Evolutionary conservation across 1,140 invertebrate genomes (phyloP).

Genomic region (Diuraphis noxia): DNA sequence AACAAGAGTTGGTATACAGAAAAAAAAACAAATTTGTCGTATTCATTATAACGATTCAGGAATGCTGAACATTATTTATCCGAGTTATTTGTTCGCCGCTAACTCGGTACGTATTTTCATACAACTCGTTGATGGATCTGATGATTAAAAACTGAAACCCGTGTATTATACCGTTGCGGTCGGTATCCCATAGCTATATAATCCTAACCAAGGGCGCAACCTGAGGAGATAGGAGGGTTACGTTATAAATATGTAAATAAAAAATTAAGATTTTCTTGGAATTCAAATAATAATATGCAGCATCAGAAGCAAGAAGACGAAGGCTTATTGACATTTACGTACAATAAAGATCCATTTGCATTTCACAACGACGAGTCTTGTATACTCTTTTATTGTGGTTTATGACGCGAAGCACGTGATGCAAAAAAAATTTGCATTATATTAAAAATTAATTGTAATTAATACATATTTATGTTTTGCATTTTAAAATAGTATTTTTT

Average conservation of each 20-base stretch:
- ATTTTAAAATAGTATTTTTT: not conserved
- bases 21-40: constrained; percentile 1
- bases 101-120: not conserved
- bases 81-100: not conserved
- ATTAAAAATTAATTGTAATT: not conserved
- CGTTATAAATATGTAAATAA: not conserved
- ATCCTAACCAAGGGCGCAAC: not conserved
- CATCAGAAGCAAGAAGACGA: not conserved
- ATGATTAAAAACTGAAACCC: not conserved
- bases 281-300: too few relatives aligned
- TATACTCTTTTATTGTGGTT: not conserved
- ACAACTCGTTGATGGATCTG: not conserved
- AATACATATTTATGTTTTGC: constrained; percentile 1
- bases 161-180: not conserved
- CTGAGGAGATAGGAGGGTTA: not conserved
- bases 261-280: not conserved
- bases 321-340: constrained; percentile 11
- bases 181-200: not conserved
- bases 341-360: not conserved
- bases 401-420: not conserved
- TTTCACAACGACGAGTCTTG: not conserved
- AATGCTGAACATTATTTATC: not conserved
- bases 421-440: not conserved
- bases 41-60: not conserved
- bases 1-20: not conserved